A percentile compares a stretch with the other conserved stretches of the same genome.
These are phyloP conservation scores for Drosophila miranda DNA, from an alignment of 1,140 invertebrate genomes.

Conservation along the genomic window DNA sequence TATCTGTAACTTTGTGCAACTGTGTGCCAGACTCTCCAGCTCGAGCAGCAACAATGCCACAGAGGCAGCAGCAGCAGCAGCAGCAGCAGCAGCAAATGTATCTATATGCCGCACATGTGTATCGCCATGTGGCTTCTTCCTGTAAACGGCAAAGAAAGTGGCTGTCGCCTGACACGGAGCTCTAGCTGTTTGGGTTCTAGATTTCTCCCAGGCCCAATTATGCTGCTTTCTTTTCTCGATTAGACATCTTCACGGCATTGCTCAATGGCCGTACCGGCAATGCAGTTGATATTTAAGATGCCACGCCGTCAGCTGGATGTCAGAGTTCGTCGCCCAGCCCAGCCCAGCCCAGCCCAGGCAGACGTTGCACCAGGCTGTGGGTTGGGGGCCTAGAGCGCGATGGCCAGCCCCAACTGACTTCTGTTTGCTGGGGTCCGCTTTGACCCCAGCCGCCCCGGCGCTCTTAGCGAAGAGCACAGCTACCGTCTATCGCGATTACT, in stretches of 20 bases:
- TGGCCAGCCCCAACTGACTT: no score
- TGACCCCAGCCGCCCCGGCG: neutral
- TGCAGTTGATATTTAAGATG: slow-evolving; percentile 69
- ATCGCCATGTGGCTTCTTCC: slow-evolving; percentile 33
- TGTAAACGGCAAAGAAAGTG: slow-evolving; percentile 75
- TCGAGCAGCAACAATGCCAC: no score
- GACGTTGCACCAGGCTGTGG: slow-evolving; percentile 27
- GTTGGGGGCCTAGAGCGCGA: no score
- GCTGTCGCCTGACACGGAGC: slow-evolving; percentile 27
- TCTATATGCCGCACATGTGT: slow-evolving; percentile 46
- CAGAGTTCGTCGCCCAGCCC: slow-evolving; percentile 44
- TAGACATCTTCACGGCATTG: slow-evolving; percentile 37
- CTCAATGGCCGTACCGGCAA: slow-evolving; percentile 50
- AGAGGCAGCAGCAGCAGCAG: no score
- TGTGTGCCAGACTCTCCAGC: slow-evolving; percentile 45
- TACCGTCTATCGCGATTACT: slow-evolving; percentile 30
- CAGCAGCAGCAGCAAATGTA: slow-evolving; percentile 61
- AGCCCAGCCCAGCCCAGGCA: slow-evolving; percentile 12
- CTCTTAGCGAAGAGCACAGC: slow-evolving; percentile 42
- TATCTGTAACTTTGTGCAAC: slow-evolving; percentile 29
- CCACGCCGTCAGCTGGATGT: slow-evolving; percentile 35
- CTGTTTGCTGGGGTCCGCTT: no score
- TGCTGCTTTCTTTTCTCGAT: slow-evolving; percentile 65
- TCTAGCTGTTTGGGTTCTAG: slow-evolving; percentile 50
- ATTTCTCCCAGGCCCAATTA: slow-evolving; percentile 74